Evolutionary conservation across 2,797 vertebrate genomes (phyloP).

Genomic region (Euthynnus affinis): DNA sequence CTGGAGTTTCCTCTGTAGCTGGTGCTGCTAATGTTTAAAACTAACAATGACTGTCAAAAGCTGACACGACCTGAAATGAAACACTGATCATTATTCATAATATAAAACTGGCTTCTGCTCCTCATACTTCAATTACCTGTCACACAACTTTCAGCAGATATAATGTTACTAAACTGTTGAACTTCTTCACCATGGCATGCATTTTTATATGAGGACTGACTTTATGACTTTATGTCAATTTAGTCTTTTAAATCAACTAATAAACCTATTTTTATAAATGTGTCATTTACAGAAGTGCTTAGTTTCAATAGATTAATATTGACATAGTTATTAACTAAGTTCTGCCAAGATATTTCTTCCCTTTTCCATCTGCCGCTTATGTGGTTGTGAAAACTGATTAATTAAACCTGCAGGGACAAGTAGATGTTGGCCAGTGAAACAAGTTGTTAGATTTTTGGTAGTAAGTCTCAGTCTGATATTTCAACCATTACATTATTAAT

Average conservation of each 20-base stretch:
- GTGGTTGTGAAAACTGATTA: neutral
- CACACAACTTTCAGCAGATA: neutral
- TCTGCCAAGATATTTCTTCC: neutral
- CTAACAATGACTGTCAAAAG: conserved; percentile 34
- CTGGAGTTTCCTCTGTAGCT: conserved; percentile 64
- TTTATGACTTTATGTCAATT: neutral
- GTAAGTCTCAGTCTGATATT: neutral
- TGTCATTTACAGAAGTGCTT: no score
- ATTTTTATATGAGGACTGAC: neutral
- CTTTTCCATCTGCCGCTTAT: neutral
- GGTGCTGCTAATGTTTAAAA: conserved; percentile 53
- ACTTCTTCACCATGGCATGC: neutral
- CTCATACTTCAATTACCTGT: neutral
- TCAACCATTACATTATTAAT: neutral
- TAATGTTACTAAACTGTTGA: neutral
- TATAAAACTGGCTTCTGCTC: neutral
- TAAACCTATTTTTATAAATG: neutral
- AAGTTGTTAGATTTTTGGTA: neutral
- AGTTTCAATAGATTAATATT: neutral
- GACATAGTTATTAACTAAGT: neutral
- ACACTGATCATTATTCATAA: conserved; percentile 5
- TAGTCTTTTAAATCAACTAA: neutral
- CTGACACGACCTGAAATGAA: conserved; percentile 29
- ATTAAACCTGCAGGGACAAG: neutral
- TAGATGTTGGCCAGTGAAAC: neutral